phyloP scores from a whole-genome alignment of 23 tunicate species.

The Trididemnum nubilum region DNA sequence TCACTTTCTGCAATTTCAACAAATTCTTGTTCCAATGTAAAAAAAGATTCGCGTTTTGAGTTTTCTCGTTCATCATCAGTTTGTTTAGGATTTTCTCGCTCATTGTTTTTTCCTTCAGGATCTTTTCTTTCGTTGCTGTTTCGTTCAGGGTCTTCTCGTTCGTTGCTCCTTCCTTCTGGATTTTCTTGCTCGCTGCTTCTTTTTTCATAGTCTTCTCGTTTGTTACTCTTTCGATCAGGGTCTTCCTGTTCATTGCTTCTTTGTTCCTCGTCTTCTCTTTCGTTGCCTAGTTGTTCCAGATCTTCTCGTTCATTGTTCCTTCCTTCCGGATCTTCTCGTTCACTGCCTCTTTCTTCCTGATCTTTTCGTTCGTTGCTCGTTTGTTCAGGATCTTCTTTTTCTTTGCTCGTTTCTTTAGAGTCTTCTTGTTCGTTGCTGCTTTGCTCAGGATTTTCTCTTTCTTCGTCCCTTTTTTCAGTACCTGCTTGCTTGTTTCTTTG shows the following conservation, averaged over 20 bases:
- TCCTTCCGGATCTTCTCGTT: background rate
- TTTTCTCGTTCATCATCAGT: background rate
- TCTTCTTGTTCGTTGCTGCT: background rate
- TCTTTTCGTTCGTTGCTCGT: background rate
- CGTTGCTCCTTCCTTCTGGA: background rate
- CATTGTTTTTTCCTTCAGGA: background rate
- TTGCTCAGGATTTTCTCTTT: background rate
- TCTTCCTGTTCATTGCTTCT: background rate
- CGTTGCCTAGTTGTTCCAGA: background rate
- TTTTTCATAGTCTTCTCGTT: background rate
- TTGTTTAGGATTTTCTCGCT: background rate
- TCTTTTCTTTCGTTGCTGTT: background rate
- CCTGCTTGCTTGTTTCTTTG: background rate
- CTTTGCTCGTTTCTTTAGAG: background rate
- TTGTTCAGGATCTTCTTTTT: background rate
- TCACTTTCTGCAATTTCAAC: background rate
- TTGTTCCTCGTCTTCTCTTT: background rate
- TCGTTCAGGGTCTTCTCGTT: background rate
- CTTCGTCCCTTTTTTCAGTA: conserved; percentile 16
- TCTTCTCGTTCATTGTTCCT: background rate
- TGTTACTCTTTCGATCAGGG: background rate
- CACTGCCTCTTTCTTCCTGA: background rate
- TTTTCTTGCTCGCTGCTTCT: background rate
- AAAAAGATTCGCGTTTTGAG: background rate
- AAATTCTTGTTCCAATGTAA: background rate